These are phyloP conservation scores for Heterodera carotae DNA, from an alignment of 1,140 invertebrate genomes.

Conservation along the genomic window DNA sequence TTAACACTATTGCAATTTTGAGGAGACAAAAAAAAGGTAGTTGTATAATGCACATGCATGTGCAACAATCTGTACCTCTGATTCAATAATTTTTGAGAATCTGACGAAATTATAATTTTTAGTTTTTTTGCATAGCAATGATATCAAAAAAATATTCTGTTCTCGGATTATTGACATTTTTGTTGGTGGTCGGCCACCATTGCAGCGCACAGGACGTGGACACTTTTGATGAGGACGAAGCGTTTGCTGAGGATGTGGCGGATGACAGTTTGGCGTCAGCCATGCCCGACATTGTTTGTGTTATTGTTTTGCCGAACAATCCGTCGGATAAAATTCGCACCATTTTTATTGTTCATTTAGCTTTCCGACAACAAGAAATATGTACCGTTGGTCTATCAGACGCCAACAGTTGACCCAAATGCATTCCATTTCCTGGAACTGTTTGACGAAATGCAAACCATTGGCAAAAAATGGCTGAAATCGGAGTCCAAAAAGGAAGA, in stretches of 20 bases:
- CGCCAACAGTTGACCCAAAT: constrained; percentile 58
- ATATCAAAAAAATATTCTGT: background rate
- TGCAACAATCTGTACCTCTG: too few species aligned
- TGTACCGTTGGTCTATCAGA: constrained; percentile 34
- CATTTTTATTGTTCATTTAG: background rate
- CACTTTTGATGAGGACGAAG: background rate
- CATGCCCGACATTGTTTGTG: background rate
- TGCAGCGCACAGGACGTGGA: background rate
- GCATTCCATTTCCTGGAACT: constrained; percentile 81
- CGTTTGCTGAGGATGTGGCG: background rate
- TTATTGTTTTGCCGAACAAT: too few species aligned
- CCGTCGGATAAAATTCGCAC: too few species aligned
- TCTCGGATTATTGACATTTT: background rate
- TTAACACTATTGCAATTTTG: too few species aligned
- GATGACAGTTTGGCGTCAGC: background rate
- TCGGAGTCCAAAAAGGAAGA: constrained; percentile 92
- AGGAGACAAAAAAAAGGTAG: too few species aligned
- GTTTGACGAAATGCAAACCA: constrained; percentile 79
- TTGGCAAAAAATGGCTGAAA: constrained; percentile 80
- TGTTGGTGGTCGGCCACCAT: background rate
- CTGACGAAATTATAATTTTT: constrained; percentile 15
- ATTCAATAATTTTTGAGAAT: too few species aligned
- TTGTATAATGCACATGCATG: too few species aligned
- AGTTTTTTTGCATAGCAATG: constrained; percentile 5
- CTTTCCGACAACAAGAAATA: constrained; percentile 38